Base-by-base conservation (phyloP, 1,140 invertebrate genomes). In the Atta cephalotes region DNA sequence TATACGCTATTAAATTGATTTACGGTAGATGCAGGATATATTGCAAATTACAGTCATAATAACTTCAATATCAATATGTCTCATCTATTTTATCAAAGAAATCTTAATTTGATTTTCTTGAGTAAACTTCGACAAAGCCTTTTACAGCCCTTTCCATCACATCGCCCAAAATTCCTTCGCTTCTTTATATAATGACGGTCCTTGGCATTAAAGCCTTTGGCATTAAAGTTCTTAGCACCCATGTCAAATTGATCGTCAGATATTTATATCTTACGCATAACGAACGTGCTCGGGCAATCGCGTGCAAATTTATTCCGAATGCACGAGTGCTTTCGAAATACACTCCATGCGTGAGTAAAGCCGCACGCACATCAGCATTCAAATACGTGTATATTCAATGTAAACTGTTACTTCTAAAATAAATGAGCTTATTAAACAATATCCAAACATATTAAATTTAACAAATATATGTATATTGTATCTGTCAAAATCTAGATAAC, bases 231-330 rank as follows among this genome's bases (percentile, higher is more conserved):
- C 18, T 79, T 65, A 25, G 45, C 79, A 72, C 12, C 18, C 39
- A 25, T 74, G 39, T 62, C 68, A 66, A 81, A 74, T 74, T 35
- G 39, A 56, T 53, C 28, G 66, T 82, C 66, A 60, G 25, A n/a
- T 68, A 14, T 45, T 72, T 45, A 60, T n/a, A 82, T n/a, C 14
- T 65, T 80, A 70, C 31, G 45, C n/a, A 56, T 31, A 70, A 18
- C 6, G 35, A 82, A 71, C 18, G 31, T 56, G 58, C 6, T 56
- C 18, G 25, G 45, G 53, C 68, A 88, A 88, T 89, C 82, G 92
- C 60, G 88, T 91, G 92, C 88, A 92, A 92, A 93, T 92, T 93
- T 92, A 92, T 93, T 92, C 87, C 81, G 56, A 87, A 12, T 51
- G 51, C 39, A 70, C n/a, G 39, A 56, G n/a, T 31, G 60, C 53